Conservation (phyloP, 2,888 invertebrate species). For the Lathronympha strigana region DNA sequence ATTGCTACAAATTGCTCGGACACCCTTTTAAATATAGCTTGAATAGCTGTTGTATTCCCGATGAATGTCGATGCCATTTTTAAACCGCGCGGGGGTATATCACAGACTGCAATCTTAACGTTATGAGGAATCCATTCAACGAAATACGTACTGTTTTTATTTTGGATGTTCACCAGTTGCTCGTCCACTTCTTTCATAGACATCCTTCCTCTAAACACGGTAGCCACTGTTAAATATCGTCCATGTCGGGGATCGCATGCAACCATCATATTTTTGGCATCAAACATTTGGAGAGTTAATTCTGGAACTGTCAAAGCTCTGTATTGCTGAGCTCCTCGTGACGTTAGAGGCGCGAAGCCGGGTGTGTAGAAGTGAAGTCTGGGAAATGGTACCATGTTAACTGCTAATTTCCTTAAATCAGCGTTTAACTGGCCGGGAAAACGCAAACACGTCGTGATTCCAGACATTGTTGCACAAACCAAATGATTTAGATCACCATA, state of each 20-base stretch:
- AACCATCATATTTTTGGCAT: constrained; percentile 93
- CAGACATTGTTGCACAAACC: constrained; percentile 93
- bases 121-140: constrained; percentile 93
- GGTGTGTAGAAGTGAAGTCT: constrained; percentile 84
- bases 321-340: constrained; percentile 94
- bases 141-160: constrained; percentile 90
- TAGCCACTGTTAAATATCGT: constrained; percentile 94
- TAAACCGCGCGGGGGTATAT: constrained; percentile 89
- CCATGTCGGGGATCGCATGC: constrained; percentile 96
- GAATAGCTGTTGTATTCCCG: constrained; percentile 94
- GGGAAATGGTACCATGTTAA: constrained; percentile 87
- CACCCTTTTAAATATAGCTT: constrained; percentile 93
- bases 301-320: constrained; percentile 96
- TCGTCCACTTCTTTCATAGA: constrained; percentile 97
- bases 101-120: constrained; percentile 91
- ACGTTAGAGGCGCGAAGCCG: constrained; percentile 88
- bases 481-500: constrained; percentile 93
- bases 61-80: constrained; percentile 96
- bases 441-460: constrained; percentile 91
- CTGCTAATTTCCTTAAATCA: constrained; percentile 74
- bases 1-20: constrained; percentile 95
- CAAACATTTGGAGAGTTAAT: constrained; percentile 86
- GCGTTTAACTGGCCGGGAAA: constrained; percentile 83
- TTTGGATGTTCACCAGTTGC: constrained; percentile 90
- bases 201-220: constrained; percentile 95